Percentiles rank a stretch among this genome's conserved stretches.
Conservation (phyloP, 1,140 invertebrate genomes). For the Zaprionus gabonicus region DNA sequence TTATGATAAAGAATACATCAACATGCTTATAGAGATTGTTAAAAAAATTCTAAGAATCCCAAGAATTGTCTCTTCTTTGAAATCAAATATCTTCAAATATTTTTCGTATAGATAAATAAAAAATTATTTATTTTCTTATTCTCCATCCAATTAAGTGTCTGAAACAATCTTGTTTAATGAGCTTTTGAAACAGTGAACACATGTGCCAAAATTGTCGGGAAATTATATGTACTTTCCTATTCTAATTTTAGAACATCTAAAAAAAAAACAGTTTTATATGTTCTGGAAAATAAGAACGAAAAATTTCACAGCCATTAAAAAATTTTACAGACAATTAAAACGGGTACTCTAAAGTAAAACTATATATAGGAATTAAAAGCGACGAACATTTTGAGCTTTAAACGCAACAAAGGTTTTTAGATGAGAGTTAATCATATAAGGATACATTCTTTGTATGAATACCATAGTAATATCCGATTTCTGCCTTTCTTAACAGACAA, state of each 20-base stretch:
- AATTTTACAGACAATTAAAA: not conserved
- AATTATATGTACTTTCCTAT: not conserved
- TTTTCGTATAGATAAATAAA: not conserved
- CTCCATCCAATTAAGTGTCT: not conserved
- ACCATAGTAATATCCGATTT: not conserved
- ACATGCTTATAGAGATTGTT: not conserved
- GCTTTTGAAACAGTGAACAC: constrained; percentile 1
- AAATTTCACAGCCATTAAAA: not conserved
- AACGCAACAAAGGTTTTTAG: no score
- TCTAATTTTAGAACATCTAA: not conserved
- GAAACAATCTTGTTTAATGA: constrained; percentile 4
- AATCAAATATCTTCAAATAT: not conserved
- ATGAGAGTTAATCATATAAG: no score
- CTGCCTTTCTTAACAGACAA: constrained; percentile 85
- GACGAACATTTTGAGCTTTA: no score
- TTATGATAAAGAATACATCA: no score
- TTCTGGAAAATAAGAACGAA: not conserved
- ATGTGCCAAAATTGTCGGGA: not conserved
- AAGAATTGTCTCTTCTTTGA: not conserved
- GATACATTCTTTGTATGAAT: not conserved
- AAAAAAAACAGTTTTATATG: not conserved
- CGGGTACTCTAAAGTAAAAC: not conserved
- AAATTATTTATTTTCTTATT: not conserved
- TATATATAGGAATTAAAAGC: no score
- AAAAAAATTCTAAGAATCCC: not conserved